Evolutionary conservation across 2,888 invertebrate species (phyloP), one percentile per base, ranked within the genome.

Genomic region (Andrena trimmerana): DNA sequence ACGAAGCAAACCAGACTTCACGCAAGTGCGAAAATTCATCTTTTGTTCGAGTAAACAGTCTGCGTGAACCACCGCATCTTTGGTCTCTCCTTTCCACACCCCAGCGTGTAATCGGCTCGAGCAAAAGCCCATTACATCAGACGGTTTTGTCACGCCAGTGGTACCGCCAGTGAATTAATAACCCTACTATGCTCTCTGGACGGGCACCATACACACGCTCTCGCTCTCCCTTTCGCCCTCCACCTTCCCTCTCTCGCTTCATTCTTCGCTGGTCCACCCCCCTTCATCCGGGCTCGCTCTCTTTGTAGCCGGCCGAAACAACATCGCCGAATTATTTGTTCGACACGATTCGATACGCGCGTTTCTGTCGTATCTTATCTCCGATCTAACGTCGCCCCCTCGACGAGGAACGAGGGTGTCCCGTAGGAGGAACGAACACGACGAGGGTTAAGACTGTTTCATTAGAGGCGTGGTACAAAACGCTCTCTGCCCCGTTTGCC

Each of bases 311-410:
- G 73, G 31, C 78, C 81, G 76, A 84, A 84, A 75, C 81, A 78
- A 75, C 79, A 69, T 63, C 48, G 83, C 87, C 87, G 85, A 89
- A 88, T 89, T 87, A 89, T 90, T 88, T 88, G 88, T 86, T 78
- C 86, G 80, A 90, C 87, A 83, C 83, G 89, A 90, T 84, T 89
- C 85, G 88, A 86, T 88, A 86, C 88, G 88, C 83, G 81, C 85
- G 78, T 85, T 83, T 84, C 78, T 77, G 70, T 81, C 86, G 78
- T 85, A 87, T 87, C 88, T 89, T 88, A 89, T 89, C 89, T 78
- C 16, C 81, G 87, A 89, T 89, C 89, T 87, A 79, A 81, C 86
- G 84, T 84, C 78, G 75, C 83, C 68, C 81, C 87, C 80, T 66
- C 76, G 78, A 68, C 79, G 67, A 10, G 77, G 70, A 33, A 50